Base-by-base conservation (phyloP, 2,113 vertebrate genomes). In the Butastur rufipennis region DNA sequence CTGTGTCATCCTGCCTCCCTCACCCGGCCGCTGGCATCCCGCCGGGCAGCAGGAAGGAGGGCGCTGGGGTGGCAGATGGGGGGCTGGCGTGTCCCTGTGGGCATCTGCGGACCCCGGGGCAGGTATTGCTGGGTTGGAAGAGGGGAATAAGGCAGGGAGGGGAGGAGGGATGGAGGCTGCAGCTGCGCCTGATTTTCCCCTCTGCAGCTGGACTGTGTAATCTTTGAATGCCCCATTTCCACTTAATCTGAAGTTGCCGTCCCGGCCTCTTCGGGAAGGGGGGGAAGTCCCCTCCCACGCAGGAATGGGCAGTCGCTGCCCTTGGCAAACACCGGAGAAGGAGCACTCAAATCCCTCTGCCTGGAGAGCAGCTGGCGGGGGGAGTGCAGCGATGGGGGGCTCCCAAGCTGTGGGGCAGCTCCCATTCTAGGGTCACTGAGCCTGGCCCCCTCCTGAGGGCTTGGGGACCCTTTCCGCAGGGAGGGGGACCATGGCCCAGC, bases 171-270 rank as follows among this genome's bases (percentile, higher is more conserved):
- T 6, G 8, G 63, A 43, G 59, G 47, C 81, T 32, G 65, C 77
- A 81, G 78, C 85, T 93, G 88, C 1, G 40, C 63, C 62, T 34
- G 84, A 2, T 94, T 84, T 50, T 59, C 29, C 61, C 43, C 48
- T 58, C 34, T 1, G 10, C 79, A 55, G 92, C 94, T 67, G 68
- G 65, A 2, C 43, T 7, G 2, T 8, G 18, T 93, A 90, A 95
- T 94, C 95, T 85, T 45, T 3, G 32, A 53, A 29, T 94, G 96
- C 29, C 85, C 96, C 88, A 75, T 86, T 96, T 97, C 82, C 66
- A 68, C 71, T 81, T 96, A 95, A 97, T 90, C 94, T 43, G 58
- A 52, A 92, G 90, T 79, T 27, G 7, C 6, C 13, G 92, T 13
- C 42, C 34, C 2, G 0, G 52, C 42, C 71, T 38, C 71, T 63